These are phyloP conservation scores for Menura novaehollandiae DNA, from an alignment of 2,113 vertebrate species.

Conservation along the genomic window DNA sequence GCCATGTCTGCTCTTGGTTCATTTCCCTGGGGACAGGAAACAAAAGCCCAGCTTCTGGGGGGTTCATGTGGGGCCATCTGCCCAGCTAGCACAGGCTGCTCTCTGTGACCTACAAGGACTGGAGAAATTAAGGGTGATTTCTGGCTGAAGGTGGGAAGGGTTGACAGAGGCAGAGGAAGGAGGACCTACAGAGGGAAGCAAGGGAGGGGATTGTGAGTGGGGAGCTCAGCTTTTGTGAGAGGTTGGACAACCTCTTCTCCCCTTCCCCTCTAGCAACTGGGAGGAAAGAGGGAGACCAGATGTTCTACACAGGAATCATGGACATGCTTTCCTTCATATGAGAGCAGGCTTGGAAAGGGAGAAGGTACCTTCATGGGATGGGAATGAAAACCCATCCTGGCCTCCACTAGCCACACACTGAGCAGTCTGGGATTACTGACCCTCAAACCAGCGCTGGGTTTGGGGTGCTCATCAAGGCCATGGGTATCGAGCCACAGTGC, in stretches of 20 bases:
- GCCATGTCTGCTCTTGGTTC: background rate
- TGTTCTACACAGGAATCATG: background rate
- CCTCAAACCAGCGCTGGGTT: background rate
- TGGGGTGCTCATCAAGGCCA: background rate
- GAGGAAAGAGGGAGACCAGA: background rate
- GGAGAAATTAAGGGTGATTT: background rate
- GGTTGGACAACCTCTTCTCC: background rate
- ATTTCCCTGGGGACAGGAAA: background rate
- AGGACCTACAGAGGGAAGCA: background rate
- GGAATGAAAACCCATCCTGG: background rate
- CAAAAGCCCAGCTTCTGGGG: background rate
- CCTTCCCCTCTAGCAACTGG: background rate
- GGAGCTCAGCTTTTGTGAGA: background rate
- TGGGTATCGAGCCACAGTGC: background rate
- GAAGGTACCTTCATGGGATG: background rate
- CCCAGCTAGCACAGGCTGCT: background rate
- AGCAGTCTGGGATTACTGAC: background rate
- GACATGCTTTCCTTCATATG: background rate
- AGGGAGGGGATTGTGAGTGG: accelerated
- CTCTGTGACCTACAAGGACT: background rate
- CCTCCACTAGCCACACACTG: background rate
- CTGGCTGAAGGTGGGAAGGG: background rate
- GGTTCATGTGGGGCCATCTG: background rate
- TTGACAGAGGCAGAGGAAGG: background rate
- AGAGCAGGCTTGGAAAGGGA: background rate